Conservation (phyloP, 2,888 invertebrate genomes). For the Limenitis camilla region DNA sequence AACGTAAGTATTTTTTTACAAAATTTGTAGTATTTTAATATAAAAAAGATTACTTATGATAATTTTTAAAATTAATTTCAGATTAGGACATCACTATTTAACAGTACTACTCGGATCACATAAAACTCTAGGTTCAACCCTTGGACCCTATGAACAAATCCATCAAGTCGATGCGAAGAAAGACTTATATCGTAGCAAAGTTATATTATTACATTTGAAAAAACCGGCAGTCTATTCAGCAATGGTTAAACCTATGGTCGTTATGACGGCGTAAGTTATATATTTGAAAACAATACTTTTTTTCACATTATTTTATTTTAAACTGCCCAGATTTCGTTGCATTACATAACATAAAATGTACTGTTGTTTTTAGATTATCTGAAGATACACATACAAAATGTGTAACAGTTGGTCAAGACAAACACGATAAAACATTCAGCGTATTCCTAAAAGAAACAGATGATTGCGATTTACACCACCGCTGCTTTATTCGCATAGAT, state of each 20-base stretch:
- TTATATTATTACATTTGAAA: slow-evolving; percentile 77
- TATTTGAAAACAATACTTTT: too few species aligned
- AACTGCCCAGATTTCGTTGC: not conserved
- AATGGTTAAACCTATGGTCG: slow-evolving; percentile 78
- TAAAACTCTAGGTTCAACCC: slow-evolving; percentile 70
- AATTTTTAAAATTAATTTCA: slow-evolving; percentile 38
- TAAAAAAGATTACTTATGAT: not conserved
- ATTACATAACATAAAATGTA: not conserved
- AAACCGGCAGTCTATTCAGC: slow-evolving; percentile 73
- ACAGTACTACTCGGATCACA: slow-evolving; percentile 80
- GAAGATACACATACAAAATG: slow-evolving; percentile 68
- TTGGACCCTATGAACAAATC: slow-evolving; percentile 82
- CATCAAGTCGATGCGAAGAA: slow-evolving; percentile 75
- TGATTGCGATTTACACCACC: slow-evolving; percentile 66
- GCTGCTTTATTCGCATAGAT: slow-evolving; percentile 68
- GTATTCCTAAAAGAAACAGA: slow-evolving; percentile 66
- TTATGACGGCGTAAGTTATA: slow-evolving; percentile 64
- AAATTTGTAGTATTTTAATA: not conserved
- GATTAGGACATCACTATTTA: slow-evolving; percentile 73
- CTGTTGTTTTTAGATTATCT: slow-evolving; percentile 35
- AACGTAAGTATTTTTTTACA: slow-evolving; percentile 39
- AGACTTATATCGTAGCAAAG: slow-evolving; percentile 73
- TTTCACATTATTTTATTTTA: too few species aligned
- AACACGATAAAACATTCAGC: slow-evolving; percentile 65
- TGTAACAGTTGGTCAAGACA: slow-evolving; percentile 75